A percentile compares a stretch with the other conserved stretches of the same genome.
phyloP scores from a whole-genome alignment of 2,113 vertebrate genomes.

The Lucifuga dentata region DNA sequence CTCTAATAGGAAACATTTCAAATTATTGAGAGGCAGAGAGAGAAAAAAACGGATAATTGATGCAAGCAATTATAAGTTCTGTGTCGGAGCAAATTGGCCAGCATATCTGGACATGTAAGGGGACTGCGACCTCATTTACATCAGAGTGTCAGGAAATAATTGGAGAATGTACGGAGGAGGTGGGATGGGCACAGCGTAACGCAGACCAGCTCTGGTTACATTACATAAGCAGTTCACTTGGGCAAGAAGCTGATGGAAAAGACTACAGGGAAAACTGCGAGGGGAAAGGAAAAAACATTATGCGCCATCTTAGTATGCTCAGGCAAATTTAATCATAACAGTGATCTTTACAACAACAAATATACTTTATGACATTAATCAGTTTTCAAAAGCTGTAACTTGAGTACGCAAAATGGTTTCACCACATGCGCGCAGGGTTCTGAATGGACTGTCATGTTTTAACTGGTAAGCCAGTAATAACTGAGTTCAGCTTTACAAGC shows the following conservation, averaged over 20 bases:
- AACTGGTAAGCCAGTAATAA: conserved; percentile 76
- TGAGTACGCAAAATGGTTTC: conserved; percentile 70
- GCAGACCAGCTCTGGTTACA: conserved; percentile 35
- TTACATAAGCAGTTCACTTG: conserved; percentile 60
- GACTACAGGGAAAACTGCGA: conserved; percentile 6
- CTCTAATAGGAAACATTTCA: conserved; percentile 83
- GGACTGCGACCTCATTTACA: conserved; percentile 82
- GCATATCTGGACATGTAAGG: conserved; percentile 81
- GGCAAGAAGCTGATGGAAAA: conserved; percentile 44
- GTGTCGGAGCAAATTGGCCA: conserved; percentile 83
- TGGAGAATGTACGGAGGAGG: conserved; percentile 77
- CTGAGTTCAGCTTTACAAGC: conserved; percentile 65
- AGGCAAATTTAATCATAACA: conserved; percentile 65
- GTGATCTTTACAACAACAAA: conserved; percentile 71
- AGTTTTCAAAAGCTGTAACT: conserved; percentile 69
- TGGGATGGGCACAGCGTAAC: conserved; percentile 59
- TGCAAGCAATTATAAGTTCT: conserved; percentile 83
- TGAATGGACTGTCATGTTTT: conserved; percentile 63
- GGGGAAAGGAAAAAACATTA: conserved; percentile 48
- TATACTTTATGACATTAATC: conserved; percentile 71
- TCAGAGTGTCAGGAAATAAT: conserved; percentile 80
- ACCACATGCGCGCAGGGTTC: conserved; percentile 66
- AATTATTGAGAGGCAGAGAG: conserved; percentile 74
- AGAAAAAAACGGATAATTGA: conserved; percentile 82
- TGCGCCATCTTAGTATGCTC: conserved; percentile 28